Evolutionary conservation across 2,113 vertebrate genomes (phyloP).

Genomic region (Pluvianellus socialis): DNA sequence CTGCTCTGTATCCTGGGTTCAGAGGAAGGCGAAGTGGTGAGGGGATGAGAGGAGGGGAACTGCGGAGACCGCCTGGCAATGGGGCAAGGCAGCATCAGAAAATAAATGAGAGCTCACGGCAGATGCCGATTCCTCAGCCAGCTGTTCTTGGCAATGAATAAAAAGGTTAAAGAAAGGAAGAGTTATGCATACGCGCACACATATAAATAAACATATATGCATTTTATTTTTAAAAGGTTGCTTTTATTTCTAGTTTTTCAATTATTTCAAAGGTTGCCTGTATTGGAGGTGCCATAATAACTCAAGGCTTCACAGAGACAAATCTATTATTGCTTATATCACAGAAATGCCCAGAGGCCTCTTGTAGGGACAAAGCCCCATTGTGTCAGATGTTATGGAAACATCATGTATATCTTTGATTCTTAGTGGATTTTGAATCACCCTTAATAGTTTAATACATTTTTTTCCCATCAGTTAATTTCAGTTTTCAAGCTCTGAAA

Average conservation of each 20-base stretch:
- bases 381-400: constrained; percentile 52
- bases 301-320: constrained; percentile 10
- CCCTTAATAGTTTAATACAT: constrained; percentile 11
- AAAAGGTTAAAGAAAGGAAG: constrained; percentile 40
- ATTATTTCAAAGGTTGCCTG: constrained; percentile 32
- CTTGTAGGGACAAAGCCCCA: constrained; percentile 41
- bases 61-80: constrained; percentile 5
- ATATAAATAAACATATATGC: no score
- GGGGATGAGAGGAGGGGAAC: constrained; percentile 37
- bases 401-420: constrained; percentile 34
- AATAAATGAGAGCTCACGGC: constrained; percentile 29
- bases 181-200: neutral
- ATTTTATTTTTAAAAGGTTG: constrained; percentile 34
- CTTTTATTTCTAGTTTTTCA: constrained; percentile 50
- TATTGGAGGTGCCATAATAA: constrained; percentile 17
- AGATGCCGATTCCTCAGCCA: constrained; percentile 32
- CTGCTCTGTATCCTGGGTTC: constrained; percentile 31
- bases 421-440: constrained; percentile 35
- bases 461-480: constrained; percentile 37
- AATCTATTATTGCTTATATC: constrained; percentile 42
- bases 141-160: constrained; percentile 49
- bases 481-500: constrained; percentile 42
- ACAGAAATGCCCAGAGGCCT: constrained; percentile 20
- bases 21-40: constrained; percentile 38
- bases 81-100: neutral